A percentile compares a stretch with the other conserved stretches of the same genome.
phyloP scores from a whole-genome alignment of 2,797 vertebrate species.

The Leptodactylus fallax region DNA sequence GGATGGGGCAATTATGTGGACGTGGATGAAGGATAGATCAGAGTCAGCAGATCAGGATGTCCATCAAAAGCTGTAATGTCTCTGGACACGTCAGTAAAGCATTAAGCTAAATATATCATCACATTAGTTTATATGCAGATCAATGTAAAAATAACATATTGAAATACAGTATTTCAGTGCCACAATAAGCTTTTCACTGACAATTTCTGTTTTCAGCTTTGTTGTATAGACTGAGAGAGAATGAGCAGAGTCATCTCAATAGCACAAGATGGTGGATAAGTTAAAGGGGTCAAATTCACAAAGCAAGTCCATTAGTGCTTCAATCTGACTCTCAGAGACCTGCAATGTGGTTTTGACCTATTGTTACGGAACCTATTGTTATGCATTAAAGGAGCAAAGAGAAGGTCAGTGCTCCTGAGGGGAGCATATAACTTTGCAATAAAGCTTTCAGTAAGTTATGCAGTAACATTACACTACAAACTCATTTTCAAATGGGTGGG shows the following conservation, averaged over 20 bases:
- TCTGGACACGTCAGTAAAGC: not conserved
- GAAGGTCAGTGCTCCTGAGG: too few relatives aligned
- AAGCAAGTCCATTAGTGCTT: too few relatives aligned
- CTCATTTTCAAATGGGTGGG: too few relatives aligned
- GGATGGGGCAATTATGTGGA: constrained; percentile 8
- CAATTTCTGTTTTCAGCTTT: not conserved
- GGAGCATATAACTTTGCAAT: too few relatives aligned
- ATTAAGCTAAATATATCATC: not conserved
- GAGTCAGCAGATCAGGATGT: constrained; percentile 30
- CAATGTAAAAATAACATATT: not conserved
- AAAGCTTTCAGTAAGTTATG: too few relatives aligned
- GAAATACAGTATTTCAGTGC: not conserved
- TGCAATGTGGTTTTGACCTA: too few relatives aligned
- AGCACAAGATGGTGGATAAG: not conserved
- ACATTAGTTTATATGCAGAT: not conserved
- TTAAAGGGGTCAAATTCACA: too few relatives aligned
- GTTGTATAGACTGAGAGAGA: not conserved
- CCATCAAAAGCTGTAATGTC: constrained; percentile 33
- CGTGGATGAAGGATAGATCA: constrained; percentile 36
- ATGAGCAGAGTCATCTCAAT: not conserved
- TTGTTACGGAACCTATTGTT: too few relatives aligned
- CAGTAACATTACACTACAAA: too few relatives aligned
- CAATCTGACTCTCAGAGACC: too few relatives aligned
- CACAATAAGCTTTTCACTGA: not conserved
- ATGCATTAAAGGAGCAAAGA: too few relatives aligned